phyloP scores from a whole-genome alignment of 2,888 invertebrate species.

The Orthosia cruda region DNA sequence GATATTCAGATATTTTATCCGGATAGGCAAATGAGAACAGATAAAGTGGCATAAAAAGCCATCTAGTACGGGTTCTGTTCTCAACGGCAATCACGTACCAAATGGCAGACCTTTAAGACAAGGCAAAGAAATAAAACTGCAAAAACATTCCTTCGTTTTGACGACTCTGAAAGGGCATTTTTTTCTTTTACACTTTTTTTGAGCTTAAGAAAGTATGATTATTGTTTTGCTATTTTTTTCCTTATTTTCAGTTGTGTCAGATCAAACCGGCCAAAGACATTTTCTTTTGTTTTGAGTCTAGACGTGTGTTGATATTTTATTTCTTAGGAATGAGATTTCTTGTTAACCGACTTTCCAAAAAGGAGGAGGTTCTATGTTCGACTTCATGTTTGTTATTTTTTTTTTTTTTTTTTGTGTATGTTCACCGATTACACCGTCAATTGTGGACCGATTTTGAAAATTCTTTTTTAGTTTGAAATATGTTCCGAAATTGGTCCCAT shows the following conservation, averaged over 20 bases:
- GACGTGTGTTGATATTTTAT: conserved; percentile 22
- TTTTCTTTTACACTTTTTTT: conserved; percentile 9
- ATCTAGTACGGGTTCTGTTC: conserved; percentile 24
- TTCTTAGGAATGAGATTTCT: conserved; percentile 10
- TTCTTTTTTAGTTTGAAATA: no score
- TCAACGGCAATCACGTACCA: conserved; percentile 33
- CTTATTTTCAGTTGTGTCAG: conserved; percentile 23
- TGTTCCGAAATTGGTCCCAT: no score
- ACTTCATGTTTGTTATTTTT: no score
- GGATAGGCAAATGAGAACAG: conserved; percentile 19
- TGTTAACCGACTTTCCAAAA: no score
- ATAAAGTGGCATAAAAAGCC: conserved; percentile 21
- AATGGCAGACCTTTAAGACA: conserved; percentile 39
- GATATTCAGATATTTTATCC: conserved; percentile 2
- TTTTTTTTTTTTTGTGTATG: no score
- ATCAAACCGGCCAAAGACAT: conserved; percentile 12
- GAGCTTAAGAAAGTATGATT: background rate
- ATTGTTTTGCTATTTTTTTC: background rate
- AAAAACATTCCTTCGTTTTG: conserved; percentile 41
- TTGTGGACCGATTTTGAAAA: no score
- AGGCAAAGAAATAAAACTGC: conserved; percentile 43
- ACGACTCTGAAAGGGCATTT: conserved; percentile 22
- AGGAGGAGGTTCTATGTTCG: no score
- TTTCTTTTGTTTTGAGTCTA: conserved; percentile 38
- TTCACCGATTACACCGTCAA: no score